Evolutionary conservation across 2,888 invertebrate genomes (phyloP).

Genomic region (Synanthedon tipuliformis): DNA sequence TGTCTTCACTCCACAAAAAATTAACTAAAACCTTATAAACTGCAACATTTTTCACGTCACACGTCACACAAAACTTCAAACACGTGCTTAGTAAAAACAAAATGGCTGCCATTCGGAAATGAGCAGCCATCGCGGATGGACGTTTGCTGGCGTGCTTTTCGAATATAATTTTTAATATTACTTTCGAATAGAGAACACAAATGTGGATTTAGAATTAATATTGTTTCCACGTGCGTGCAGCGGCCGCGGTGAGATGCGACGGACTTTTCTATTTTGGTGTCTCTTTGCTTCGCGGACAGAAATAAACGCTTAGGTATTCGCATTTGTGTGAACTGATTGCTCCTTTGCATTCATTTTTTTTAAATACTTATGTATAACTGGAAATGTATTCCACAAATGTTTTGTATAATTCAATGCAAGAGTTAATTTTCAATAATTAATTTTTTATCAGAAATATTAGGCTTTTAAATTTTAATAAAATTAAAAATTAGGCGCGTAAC

Average conservation of each 20-base stretch:
- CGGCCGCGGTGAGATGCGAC: conserved; percentile 40
- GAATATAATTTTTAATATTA: conserved; percentile 1
- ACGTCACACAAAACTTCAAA: conserved; percentile 39
- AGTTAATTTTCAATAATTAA: too few species aligned
- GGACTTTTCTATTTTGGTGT: conserved; percentile 66
- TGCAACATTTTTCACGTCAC: conserved; percentile 82
- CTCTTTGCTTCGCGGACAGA: conserved; percentile 42
- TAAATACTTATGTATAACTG: neutral
- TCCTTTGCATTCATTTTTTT: conserved; percentile 25
- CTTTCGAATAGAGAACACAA: neutral
- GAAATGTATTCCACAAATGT: too few species aligned
- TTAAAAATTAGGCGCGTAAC: too few species aligned
- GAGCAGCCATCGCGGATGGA: conserved; percentile 29
- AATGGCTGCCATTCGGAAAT: conserved; percentile 42
- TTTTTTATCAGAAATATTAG: too few species aligned
- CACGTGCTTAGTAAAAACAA: conserved; percentile 35
- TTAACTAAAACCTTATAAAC: conserved; percentile 88
- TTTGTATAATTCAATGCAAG: too few species aligned
- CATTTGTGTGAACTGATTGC: conserved; percentile 27
- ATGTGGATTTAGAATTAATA: conserved; percentile 9
- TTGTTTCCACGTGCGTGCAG: conserved; percentile 40
- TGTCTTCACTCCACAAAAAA: conserved; percentile 88
- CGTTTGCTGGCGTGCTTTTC: conserved; percentile 12
- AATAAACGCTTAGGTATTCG: conserved; percentile 42
- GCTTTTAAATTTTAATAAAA: too few species aligned